Evolutionary conservation across 2,888 invertebrate species (phyloP), one percentile per base, ranked within the genome.

Genomic region (Pseudococcus viburni): DNA sequence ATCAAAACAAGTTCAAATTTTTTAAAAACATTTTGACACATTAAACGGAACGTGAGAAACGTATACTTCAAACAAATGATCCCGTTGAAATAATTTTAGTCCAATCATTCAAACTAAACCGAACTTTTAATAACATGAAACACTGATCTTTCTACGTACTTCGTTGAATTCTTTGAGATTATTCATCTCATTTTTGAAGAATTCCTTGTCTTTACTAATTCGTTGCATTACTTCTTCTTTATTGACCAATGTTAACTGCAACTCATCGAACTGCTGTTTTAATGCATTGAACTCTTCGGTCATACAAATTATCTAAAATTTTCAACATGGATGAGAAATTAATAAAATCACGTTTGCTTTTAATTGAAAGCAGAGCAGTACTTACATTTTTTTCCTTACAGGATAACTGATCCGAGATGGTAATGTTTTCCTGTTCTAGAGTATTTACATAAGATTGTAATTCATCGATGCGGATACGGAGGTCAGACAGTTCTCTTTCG

Each of bases 391-490:
- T 83, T 19, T 83, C 80, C 22, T 17, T 26, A 11, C 19, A 1
- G 7, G 19, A 22, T 83, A 83, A 19, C 11, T 83, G 19, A 39
- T 51, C 83, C 48, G 19, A 77, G 26, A 59, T 12, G 0, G 19
- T 6, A 15, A 83, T 59, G 15, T 83, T 88, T 42, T 88, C 83
- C 12, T 19, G 55, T 59, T 88, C 88, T n/a, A 88, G 19, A 33
- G 12, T 48, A 17, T 15, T 33, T 12, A 55, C 51, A 6, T 88
- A 80, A 0, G 33, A 39, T 55, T 39, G 15, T 12, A 80, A 59
- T 19, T 80, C 88, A 8, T n/a, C 5, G 19, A 88, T 4, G 1
- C 80, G 22, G 0, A 42, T 39, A 12, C 83, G 80, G 11, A 88
- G 15, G 19, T 73, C 48, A 22, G 15, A 39, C 0, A 83, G 9